Percentiles rank a stretch among this genome's conserved stretches.
Evolutionary conservation across 2,113 vertebrate genomes (phyloP).

Genomic region (Neotragus moschatus): DNA sequence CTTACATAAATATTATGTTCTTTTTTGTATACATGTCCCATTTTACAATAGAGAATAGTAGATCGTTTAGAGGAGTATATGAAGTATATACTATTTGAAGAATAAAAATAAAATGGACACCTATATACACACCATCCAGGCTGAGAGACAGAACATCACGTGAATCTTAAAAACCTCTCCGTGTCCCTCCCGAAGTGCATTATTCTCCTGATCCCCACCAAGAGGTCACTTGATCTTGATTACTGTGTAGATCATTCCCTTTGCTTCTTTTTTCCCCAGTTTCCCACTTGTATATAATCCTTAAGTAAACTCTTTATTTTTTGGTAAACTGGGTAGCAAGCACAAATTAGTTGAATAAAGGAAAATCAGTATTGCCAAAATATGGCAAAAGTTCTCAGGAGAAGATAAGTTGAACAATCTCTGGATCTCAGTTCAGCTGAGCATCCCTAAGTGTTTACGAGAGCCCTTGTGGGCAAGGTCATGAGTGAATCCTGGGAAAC

Average conservation of each 20-base stretch:
- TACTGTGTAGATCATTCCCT: not conserved
- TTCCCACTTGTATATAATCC: not conserved
- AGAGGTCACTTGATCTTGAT: not conserved
- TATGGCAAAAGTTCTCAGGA: not conserved
- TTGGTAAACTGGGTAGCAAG: not conserved
- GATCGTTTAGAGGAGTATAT: not conserved
- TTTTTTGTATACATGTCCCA: not conserved
- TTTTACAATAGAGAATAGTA: not conserved
- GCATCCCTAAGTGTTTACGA: not conserved
- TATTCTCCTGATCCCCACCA: too few relatives aligned
- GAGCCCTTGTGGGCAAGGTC: not conserved
- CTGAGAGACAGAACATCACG: not conserved
- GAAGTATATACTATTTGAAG: not conserved
- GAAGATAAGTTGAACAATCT: not conserved
- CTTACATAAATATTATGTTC: not conserved
- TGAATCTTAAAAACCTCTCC: not conserved
- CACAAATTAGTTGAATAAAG: not conserved
- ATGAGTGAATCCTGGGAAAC: not conserved
- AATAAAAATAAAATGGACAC: not conserved
- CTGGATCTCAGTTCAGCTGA: not conserved
- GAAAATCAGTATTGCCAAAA: not conserved
- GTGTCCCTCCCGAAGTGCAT: not conserved
- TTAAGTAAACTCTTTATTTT: not conserved
- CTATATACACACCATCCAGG: not conserved
- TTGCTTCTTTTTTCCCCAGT: not conserved